Base-by-base conservation (phyloP, 2,797 vertebrate genomes). In the Tenualosa ilisha region DNA sequence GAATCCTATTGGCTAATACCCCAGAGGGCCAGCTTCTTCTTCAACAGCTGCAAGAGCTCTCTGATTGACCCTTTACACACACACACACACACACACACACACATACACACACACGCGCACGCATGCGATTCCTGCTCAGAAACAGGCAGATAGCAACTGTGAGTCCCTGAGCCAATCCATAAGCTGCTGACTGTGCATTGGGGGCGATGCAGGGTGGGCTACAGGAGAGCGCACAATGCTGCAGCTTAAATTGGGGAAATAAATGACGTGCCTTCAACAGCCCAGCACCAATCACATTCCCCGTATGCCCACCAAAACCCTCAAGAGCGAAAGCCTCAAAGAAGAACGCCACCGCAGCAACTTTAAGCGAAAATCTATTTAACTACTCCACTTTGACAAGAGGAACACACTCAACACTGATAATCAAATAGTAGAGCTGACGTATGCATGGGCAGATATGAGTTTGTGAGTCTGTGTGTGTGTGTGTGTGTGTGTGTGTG, bases 1-100 rank as follows among this genome's bases (percentile, higher is more conserved):
- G 0, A 43, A 46, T 79, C 72, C 72, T 43, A 43, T 20, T 79
- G 40, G 72, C 72, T 40, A 24, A 59, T 59, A 75, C n/a, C 61
- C 79, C 54, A 46, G 43, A 81, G 22, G 88, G 88, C 26, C 50
- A 83, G 65, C 63, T 54, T 84, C 61, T 85, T 79, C 31, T 65
- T 37, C 63, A 63, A 89, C 89, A 90, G 89, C 88, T 90, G 89
- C 84, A 68, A 81, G 82, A 63, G 49, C 82, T 81, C 26, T 83
- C 37, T 81, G 81, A 86, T 56, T 83, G 85, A 81, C 81, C 79
- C 24, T 37, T 13, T 81, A 46, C 72, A 22, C 72, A 79, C 40
- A 46, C 72, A 43, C 68, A 20, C 37, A 43, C 37, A 75, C 15
- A 8, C 68, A 75, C 20, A 31, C 72, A 79, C 40, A 11, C 17